Conservation (phyloP, 2,113 vertebrate genomes). For the Conger conger region DNA sequence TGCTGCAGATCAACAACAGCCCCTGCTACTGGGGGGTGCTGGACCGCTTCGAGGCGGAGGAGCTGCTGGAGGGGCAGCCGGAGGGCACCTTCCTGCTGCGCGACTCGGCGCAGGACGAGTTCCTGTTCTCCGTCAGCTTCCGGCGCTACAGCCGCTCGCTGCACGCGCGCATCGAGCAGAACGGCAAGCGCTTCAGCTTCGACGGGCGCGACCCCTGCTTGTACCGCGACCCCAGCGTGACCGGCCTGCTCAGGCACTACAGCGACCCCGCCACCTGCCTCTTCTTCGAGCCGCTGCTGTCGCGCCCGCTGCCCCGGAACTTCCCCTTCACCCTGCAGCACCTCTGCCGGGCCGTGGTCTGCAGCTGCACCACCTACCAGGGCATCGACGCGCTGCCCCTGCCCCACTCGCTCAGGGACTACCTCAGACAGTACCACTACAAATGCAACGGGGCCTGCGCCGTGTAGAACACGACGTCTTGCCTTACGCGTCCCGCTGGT, state of each 20-base stretch:
- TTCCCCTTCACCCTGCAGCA: conserved; percentile 93
- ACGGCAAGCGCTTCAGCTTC: conserved; percentile 94
- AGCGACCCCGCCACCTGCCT: conserved; percentile 92
- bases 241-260: conserved; percentile 89
- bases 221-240: conserved; percentile 91
- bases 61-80: conserved; percentile 90
- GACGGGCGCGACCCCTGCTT: conserved; percentile 94
- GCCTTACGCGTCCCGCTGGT: not conserved
- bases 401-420: conserved; percentile 86
- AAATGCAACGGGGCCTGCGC: conserved; percentile 70
- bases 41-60: conserved; percentile 93
- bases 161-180: conserved; percentile 94
- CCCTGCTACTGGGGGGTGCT: conserved; percentile 95
- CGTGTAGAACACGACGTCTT: conserved; percentile 33
- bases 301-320: conserved; percentile 84
- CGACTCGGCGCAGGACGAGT: conserved; percentile 94
- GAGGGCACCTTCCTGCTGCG: conserved; percentile 92
- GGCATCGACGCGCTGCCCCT: conserved; percentile 82
- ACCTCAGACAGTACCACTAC: conserved; percentile 92
- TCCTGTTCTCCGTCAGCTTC: conserved; percentile 96
- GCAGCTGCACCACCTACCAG: conserved; percentile 86
- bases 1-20: conserved; percentile 94
- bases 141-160: conserved; percentile 94
- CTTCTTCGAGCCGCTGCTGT: conserved; percentile 95
- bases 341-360: conserved; percentile 88